A percentile compares a stretch with the other conserved stretches of the same genome.
Conservation (phyloP, 2,113 vertebrate species). For the Heterotis niloticus region DNA sequence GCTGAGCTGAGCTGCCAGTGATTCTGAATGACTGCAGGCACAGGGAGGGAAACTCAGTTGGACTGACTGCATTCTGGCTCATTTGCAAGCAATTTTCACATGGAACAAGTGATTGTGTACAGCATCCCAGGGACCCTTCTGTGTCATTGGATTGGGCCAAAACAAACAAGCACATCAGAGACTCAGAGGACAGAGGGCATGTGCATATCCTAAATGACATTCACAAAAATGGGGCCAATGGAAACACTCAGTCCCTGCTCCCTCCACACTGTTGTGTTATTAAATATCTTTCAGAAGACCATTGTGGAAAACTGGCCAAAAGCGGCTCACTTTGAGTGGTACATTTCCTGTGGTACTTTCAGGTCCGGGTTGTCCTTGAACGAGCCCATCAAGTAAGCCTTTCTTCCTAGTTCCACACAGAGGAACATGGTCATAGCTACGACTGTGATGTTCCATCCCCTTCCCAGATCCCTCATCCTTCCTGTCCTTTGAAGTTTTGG, state of each 20-base stretch:
- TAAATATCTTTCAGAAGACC: slow-evolving; percentile 6
- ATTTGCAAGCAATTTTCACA: too few species aligned
- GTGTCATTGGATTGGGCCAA: not conserved
- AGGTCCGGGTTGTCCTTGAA: slow-evolving; percentile 4
- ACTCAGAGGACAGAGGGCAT: not conserved
- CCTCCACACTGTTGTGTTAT: not conserved
- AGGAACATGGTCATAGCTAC: slow-evolving; percentile 17
- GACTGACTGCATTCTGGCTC: too few species aligned
- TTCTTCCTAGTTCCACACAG: not conserved
- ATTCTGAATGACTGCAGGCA: not conserved
- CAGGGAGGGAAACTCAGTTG: not conserved
- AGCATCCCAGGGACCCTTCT: not conserved
- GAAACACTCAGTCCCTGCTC: not conserved
- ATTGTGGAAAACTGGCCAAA: not conserved
- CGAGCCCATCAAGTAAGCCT: not conserved
- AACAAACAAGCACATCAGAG: not conserved
- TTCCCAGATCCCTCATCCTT: not conserved
- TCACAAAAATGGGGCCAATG: not conserved
- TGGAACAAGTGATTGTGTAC: too few species aligned
- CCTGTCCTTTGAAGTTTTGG: not conserved
- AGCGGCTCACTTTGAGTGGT: not conserved
- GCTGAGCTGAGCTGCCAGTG: not conserved
- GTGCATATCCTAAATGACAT: not conserved
- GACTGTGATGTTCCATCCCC: slow-evolving; percentile 6
- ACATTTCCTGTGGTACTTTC: not conserved